Evolutionary conservation across 2,888 invertebrate species (phyloP), one percentile per base, ranked within the genome.

Genomic region (Myopa tessellatipennis): DNA sequence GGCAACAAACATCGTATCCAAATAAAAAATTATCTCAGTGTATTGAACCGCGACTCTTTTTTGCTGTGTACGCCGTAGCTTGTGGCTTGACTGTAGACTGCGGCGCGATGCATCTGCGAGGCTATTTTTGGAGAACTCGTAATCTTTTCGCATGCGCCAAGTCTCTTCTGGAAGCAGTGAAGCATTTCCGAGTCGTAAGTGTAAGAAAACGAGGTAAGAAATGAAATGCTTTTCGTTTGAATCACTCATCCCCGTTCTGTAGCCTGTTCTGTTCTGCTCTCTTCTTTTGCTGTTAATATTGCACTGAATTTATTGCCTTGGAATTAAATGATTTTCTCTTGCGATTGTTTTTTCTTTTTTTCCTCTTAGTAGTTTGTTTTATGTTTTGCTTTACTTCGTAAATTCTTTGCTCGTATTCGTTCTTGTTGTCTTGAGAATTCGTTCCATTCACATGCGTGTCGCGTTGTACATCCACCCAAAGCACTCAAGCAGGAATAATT

Each of bases 221-320:
- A 67, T 68, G 55, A 68, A 74, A 74, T 74, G 68, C 26, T 74
- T 61, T 74, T 74, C 68, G 36, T 58, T 65, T 34, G 67, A 74
- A 74, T 74, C 55, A 70, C 38, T 65, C 65, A 55, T 55, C 52
- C 67, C 34, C 38, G 68, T 55, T 67, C 38, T 38, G 55, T 38
- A 50, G 58, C 63, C 45, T 16, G 52, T 61, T 12, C 4, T 26
- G 61, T 69, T 69, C 16, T 61, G 18, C 12, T 50, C n/a, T 18
- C 38, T 72, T 52, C 16, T 68, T 67, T 68, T 38, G 50, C 18
- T 40, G 38, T 68, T 40, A 38, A n/a, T 68, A 26, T 38, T 40
- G 40, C n/a, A 38, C 18, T 18, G 18, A 52, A 50, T 70, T 70
- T 70, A 45, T 69, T 16, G 10, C 50, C 12, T 18, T 73, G 73